Base-by-base conservation (phyloP, 2,888 invertebrate species). In the Marasmarcha lunaedactyla region DNA sequence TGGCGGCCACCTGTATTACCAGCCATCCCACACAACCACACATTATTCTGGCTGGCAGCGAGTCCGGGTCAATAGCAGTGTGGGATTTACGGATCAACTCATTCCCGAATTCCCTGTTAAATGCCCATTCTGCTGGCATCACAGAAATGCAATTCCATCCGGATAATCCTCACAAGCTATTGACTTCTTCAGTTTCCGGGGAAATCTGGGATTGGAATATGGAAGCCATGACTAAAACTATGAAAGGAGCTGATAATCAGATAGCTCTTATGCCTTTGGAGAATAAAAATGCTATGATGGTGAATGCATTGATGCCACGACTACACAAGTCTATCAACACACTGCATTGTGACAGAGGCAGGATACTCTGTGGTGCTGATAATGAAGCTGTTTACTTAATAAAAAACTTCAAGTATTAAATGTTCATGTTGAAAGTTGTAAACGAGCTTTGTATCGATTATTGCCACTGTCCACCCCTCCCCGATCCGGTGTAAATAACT, bases 141-240 rank as follows among this genome's bases (percentile, higher is more conserved):
- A 89, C 89, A n/a, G 95, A 96, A 71, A 89, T 96, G 51, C 87
- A 90, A 41, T 97, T 96, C 59, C 95, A 97, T 71, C 92, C 90
- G 0, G 89, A 91, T 42, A 88, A 92, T 54, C 94, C 95, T 0
- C 90, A 93, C 40, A 94, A 94, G 67, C 62, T 97, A 1, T 90
- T 94, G 48, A 92, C 93, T 0, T 90, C 92, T 57, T 93, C 95
- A 0, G 85, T 86, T 38, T 89, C 90, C 36, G 96, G 96, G 0
- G 92, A 94, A 63, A 71, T 96, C 2, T 95, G 95, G 93, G 93
- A 95, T 59, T 97, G 96, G 96, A 90, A 92, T 46, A 88, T 89
- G 55, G 87, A 88, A 45, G 59, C 66, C 0, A 69, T 85, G 57
- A 77, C 76, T 0, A 83, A 72, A 41, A 71, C 65, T 38, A 57